These are phyloP conservation scores for Melieria picta DNA, from an alignment of 2,888 invertebrate genomes.

Conservation along the genomic window DNA sequence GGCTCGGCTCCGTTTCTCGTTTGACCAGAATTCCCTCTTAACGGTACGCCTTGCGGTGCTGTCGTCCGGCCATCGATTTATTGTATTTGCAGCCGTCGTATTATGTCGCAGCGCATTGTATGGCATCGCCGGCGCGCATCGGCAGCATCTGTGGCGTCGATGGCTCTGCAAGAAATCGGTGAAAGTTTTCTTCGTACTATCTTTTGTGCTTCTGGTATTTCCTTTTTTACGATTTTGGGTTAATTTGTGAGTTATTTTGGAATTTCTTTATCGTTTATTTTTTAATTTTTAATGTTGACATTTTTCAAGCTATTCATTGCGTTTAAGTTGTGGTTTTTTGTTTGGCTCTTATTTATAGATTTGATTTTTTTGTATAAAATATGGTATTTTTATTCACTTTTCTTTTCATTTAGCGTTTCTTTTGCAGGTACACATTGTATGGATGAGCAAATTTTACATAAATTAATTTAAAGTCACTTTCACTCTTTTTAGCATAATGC, in stretches of 20 bases:
- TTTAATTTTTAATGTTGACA: slow-evolving; percentile 23
- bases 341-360: slow-evolving; percentile 28
- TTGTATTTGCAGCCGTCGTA: background rate
- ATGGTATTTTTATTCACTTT: slow-evolving; percentile 25
- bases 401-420: slow-evolving; percentile 20
- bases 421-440: background rate
- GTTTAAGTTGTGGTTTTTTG: slow-evolving; percentile 5
- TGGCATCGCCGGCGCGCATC: slow-evolving; percentile 2
- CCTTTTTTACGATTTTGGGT: slow-evolving; percentile 42
- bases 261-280: slow-evolving; percentile 24
- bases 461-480: slow-evolving; percentile 22
- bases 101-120: background rate
- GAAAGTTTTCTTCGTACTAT: slow-evolving; percentile 48
- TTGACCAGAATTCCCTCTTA: slow-evolving; percentile 22
- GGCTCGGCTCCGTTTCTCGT: background rate
- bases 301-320: slow-evolving; percentile 37
- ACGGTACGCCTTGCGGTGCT: background rate
- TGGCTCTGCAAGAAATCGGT: slow-evolving; percentile 51
- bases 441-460: slow-evolving; percentile 3
- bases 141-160: background rate
- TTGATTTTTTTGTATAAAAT: slow-evolving; percentile 31
- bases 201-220: slow-evolving; percentile 30
- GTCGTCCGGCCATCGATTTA: slow-evolving; percentile 28
- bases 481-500: slow-evolving; percentile 5
- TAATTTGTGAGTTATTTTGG: slow-evolving; percentile 48